phyloP scores from a whole-genome alignment of 1,140 invertebrate genomes.

The Andrena cerasifolii region DNA sequence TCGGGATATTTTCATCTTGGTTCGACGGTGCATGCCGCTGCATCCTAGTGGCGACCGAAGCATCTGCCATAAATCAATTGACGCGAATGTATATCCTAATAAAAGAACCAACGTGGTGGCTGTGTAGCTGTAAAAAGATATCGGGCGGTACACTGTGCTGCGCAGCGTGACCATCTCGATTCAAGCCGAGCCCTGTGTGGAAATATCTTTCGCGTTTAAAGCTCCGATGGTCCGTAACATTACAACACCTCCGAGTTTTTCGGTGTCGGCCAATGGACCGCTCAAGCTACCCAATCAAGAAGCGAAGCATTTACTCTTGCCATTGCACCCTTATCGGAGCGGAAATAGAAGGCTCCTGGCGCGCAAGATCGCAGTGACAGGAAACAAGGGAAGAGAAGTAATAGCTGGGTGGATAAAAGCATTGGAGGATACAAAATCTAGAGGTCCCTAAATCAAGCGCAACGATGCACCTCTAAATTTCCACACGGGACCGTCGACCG shows the following conservation, averaged over 20 bases:
- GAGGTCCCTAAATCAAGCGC: too few species aligned
- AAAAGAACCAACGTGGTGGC: slow-evolving; percentile 47
- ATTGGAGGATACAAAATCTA: too few species aligned
- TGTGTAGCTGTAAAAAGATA: slow-evolving; percentile 27
- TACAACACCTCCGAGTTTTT: neutral
- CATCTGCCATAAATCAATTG: slow-evolving; percentile 55
- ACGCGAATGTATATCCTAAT: slow-evolving; percentile 56
- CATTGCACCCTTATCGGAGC: too few species aligned
- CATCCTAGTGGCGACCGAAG: slow-evolving; percentile 10
- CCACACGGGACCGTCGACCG: neutral
- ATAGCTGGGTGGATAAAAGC: too few species aligned
- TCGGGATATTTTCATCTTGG: slow-evolving; percentile 63
- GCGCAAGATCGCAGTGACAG: too few species aligned
- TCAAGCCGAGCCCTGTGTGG: neutral
- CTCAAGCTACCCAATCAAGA: too few species aligned
- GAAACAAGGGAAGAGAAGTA: too few species aligned
- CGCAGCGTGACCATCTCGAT: slow-evolving; percentile 21
- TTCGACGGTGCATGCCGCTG: slow-evolving; percentile 6
- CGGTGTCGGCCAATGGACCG: neutral
- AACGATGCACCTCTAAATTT: neutral
- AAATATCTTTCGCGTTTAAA: slow-evolving; percentile 20
- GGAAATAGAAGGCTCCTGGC: too few species aligned
- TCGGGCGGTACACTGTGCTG: neutral
- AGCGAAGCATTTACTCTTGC: too few species aligned
- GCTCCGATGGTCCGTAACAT: neutral